Conservation (phyloP, 2,797 vertebrate species). For the Tokudaia tokunoshimensis region DNA sequence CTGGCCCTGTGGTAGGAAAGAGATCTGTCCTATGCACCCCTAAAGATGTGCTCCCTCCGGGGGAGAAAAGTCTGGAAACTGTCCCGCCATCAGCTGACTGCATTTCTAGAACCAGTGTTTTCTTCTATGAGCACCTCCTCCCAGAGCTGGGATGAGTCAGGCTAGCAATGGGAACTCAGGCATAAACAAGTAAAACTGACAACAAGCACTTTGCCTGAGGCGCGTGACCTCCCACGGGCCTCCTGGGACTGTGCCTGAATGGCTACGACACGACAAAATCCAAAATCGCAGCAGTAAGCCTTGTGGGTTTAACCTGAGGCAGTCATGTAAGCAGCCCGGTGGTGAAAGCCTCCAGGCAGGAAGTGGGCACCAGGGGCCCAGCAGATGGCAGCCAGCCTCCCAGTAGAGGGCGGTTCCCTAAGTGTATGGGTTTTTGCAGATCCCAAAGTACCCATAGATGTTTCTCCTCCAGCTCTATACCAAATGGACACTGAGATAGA, state of each 20-base stretch:
- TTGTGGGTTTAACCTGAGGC: conserved; percentile 5
- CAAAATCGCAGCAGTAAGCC: conserved; percentile 23
- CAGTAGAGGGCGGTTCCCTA: background rate
- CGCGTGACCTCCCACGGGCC: background rate
- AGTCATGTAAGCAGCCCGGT: rapidly evolving
- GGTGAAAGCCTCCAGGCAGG: background rate
- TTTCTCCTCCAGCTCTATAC: background rate
- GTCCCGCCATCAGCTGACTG: background rate
- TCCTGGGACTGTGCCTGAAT: background rate
- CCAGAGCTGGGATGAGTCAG: conserved; percentile 44
- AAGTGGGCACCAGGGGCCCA: background rate
- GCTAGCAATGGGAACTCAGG: background rate
- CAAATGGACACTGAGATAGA: background rate
- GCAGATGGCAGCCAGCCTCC: background rate
- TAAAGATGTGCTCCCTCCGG: background rate
- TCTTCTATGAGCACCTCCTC: background rate
- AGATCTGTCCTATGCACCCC: background rate
- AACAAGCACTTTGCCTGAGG: background rate
- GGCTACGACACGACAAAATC: background rate
- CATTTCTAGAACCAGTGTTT: background rate
- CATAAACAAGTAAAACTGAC: conserved; percentile 52
- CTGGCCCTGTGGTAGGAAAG: background rate
- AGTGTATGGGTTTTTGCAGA: background rate
- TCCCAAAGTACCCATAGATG: rapidly evolving
- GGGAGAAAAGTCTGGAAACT: conserved; percentile 51